Conservation (phyloP, 2,797 vertebrate species). For the Limosa lapponica region DNA sequence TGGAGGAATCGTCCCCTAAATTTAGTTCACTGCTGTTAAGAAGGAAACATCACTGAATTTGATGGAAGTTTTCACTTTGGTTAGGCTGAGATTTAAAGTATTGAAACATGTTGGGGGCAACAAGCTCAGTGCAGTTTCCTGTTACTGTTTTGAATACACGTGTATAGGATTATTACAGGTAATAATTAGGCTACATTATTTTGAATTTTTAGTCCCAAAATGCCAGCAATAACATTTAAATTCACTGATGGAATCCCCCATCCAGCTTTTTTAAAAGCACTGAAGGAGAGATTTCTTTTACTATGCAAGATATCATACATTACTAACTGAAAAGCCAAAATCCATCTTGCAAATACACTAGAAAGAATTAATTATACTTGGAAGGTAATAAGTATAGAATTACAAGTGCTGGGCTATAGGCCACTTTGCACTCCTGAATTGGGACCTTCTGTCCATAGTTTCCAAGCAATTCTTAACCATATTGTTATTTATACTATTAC, state of each 20-base stretch:
- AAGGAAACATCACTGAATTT: background rate
- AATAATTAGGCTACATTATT: background rate
- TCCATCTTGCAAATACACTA: background rate
- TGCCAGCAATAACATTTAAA: background rate
- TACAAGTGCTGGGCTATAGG: background rate
- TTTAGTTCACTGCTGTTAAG: background rate
- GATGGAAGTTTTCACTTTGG: background rate
- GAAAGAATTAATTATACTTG: background rate
- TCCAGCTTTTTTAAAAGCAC: background rate
- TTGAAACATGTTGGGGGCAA: background rate
- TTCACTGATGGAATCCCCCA: background rate
- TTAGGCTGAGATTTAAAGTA: background rate
- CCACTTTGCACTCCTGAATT: background rate
- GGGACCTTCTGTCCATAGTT: background rate
- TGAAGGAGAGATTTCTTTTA: background rate
- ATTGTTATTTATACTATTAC: background rate
- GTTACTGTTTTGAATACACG: background rate
- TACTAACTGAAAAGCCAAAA: background rate
- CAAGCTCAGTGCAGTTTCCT: background rate
- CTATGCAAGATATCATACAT: background rate
- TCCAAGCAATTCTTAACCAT: background rate
- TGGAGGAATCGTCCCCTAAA: background rate
- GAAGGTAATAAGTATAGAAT: background rate
- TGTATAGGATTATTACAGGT: background rate
- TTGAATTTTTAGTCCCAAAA: background rate